phyloP scores from a whole-genome alignment of 2,113 vertebrate species.

The Elaphurus davidianus region DNA sequence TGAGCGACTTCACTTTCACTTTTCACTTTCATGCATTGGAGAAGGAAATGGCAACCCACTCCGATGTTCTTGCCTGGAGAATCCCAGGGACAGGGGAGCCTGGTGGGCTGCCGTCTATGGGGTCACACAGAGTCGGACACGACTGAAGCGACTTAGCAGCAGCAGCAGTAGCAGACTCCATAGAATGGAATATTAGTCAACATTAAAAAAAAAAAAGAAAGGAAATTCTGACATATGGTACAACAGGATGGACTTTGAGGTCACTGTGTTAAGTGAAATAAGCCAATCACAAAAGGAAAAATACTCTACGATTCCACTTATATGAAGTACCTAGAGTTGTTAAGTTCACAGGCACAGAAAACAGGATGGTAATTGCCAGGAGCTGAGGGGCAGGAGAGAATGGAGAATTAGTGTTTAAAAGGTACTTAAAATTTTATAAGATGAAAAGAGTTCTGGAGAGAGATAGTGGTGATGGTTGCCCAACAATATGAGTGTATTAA shows the following conservation, averaged over 20 bases:
- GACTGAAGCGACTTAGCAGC: background rate
- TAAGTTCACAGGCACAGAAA: background rate
- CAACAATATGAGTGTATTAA: background rate
- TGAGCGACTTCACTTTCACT: no score
- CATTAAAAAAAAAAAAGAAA: background rate
- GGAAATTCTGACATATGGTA: rapidly evolving
- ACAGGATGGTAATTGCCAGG: background rate
- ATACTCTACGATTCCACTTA: rapidly evolving
- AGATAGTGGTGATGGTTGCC: rapidly evolving
- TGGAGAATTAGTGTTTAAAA: background rate
- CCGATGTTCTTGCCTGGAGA: background rate
- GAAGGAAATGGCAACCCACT: no score
- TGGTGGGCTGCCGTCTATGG: background rate
- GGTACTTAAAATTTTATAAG: no score
- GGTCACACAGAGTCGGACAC: background rate
- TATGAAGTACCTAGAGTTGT: rapidly evolving
- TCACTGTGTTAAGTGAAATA: background rate
- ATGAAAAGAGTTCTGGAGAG: background rate
- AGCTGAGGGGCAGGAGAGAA: background rate
- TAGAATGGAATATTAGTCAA: background rate
- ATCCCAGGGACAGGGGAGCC: background rate
- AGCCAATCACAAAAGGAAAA: background rate
- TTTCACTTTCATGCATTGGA: no score
- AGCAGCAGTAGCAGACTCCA: no score
- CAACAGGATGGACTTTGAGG: background rate